Percentiles rank a stretch among this genome's conserved stretches.
These are phyloP conservation scores for Trialeurodes vaporariorum DNA, from an alignment of 1,140 invertebrate species.

Conservation along the genomic window DNA sequence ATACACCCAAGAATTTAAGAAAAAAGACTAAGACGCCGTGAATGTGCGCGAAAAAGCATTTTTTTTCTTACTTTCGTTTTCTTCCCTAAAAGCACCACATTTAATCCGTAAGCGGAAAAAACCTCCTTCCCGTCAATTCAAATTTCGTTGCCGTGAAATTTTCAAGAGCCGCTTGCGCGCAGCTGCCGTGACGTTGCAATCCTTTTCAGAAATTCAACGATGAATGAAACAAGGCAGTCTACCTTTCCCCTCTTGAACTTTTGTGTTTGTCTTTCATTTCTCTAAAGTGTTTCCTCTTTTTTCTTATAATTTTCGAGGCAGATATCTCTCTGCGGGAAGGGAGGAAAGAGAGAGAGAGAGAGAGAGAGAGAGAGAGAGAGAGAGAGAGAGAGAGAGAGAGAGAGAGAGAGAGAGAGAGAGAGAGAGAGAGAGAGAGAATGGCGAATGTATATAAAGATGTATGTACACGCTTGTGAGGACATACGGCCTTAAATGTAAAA, in stretches of 20 bases:
- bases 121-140: background rate
- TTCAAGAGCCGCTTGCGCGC: background rate
- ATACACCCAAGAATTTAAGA: background rate
- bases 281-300: background rate
- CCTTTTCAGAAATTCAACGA: background rate
- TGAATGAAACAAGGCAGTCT: background rate
- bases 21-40: background rate
- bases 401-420: too few species aligned
- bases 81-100: background rate
- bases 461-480: too few species aligned
- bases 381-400: too few species aligned
- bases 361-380: too few species aligned
- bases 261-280: background rate
- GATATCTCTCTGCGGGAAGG: too few species aligned
- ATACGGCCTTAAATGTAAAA: too few species aligned
- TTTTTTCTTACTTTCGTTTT: too few species aligned
- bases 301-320: background rate
- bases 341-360: too few species aligned
- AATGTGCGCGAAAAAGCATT: too few species aligned
- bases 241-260: background rate
- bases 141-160: conserved; percentile 1
- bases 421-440: too few species aligned
- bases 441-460: too few species aligned
- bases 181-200: too few species aligned
- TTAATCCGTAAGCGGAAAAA: background rate